Evolutionary conservation across 2,888 invertebrate species (phyloP), one percentile per base, ranked within the genome.

Genomic region (Hedychridium roseum): DNA sequence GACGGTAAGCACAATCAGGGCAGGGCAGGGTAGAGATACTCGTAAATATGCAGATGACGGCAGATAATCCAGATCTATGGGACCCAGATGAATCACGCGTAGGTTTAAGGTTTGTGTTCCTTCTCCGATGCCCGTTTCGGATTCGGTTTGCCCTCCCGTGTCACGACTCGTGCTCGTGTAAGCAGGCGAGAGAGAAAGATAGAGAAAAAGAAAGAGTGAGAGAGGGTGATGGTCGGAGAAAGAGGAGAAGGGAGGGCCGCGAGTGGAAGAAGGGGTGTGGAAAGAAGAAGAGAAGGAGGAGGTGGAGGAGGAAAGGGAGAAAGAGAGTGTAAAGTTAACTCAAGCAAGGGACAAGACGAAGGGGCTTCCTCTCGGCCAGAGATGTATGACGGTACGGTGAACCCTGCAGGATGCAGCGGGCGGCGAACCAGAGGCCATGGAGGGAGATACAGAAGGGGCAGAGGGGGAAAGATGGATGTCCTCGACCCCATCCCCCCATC

Each of bases 391-490:
- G 54, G 68, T 60, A 63, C 64, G 64, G 68, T 64, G 60, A 66
- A 68, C 67, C 68, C 68, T 66, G 69, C 65, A 68, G 67, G 66
- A 66, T 66, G 68, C 66, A 68, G 68, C 64, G 60, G 57, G 54
- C 46, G 60, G n/a, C n/a, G n/a, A n/a, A n/a, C n/a, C n/a, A n/a
- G n/a, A n/a, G n/a, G n/a, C n/a, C n/a, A n/a, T n/a, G n/a, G n/a
- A 53, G 51, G 50, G 50, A 54, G 49, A 63, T 56, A 49, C 37
- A 55, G 64, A 61, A 53, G 48, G 53, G 32, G 52, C 27, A 7
- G 41, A 49, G 64, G 69, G 73, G 73, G 64, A 72, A 77, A 79
- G 78, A 78, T 76, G 72, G 69, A 79, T 78, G 74, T 75, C 71
- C 77, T 73, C 75, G 77, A 71, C 68, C 70, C 71, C 69, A 67